phyloP scores from a whole-genome alignment of 2,797 vertebrate genomes.

The Clarias platycephalus region DNA sequence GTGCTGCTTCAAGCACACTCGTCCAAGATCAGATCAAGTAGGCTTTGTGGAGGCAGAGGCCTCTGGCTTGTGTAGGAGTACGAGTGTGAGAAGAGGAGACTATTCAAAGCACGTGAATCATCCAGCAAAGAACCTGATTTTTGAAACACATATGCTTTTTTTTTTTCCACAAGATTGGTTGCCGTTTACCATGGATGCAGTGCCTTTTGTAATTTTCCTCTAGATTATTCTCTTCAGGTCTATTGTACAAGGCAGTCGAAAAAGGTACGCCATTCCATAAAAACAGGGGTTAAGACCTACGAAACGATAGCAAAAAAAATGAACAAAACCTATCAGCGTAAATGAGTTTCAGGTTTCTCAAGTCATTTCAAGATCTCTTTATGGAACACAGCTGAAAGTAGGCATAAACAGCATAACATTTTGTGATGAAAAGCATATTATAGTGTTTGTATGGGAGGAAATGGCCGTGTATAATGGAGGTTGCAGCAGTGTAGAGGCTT shows the following conservation, averaged over 20 bases:
- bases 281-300: constrained; percentile 27
- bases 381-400: constrained; percentile 26
- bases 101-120: constrained; percentile 55
- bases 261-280: constrained; percentile 14
- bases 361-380: constrained; percentile 22
- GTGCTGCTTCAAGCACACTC: constrained; percentile 28
- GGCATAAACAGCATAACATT: not conserved
- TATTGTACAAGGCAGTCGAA: constrained; percentile 26
- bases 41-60: constrained; percentile 51
- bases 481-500: constrained; percentile 65
- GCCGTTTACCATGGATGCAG: constrained; percentile 1
- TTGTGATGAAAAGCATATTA: constrained; percentile 39
- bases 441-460: constrained; percentile 43
- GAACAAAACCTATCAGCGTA: constrained; percentile 9
- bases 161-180: constrained; percentile 3
- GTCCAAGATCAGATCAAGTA: constrained; percentile 49
- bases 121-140: constrained; percentile 36
- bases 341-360: constrained; percentile 33
- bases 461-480: constrained; percentile 63
- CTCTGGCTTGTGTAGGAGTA: constrained; percentile 52
- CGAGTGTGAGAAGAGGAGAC: constrained; percentile 39
- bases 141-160: constrained; percentile 34
- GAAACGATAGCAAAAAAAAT: constrained; percentile 2
- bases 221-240: constrained; percentile 6
- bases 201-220: constrained; percentile 24